These are phyloP conservation scores for Botrylloides violaceus DNA, from an alignment of 23 tunicate genomes.

Conservation along the genomic window DNA sequence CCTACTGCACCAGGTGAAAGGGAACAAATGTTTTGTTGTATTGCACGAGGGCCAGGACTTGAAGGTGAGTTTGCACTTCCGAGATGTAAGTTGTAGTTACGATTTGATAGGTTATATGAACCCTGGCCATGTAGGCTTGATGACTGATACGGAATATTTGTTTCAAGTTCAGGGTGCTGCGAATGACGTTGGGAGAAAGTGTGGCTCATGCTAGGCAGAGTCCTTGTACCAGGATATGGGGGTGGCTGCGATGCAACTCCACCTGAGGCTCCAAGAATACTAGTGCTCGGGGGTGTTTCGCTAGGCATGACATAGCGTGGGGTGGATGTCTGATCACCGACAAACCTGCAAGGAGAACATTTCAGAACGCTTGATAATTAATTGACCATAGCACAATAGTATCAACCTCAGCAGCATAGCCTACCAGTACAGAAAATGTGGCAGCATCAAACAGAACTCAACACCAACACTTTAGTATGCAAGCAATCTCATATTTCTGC, in stretches of 20 bases:
- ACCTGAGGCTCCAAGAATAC: neutral
- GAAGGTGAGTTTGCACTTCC: neutral
- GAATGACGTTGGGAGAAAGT: slow-evolving; percentile 11
- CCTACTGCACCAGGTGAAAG: neutral
- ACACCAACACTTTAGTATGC: too few species aligned
- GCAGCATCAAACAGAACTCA: too few species aligned
- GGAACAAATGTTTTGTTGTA: neutral
- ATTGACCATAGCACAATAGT: too few species aligned
- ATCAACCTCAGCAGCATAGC: too few species aligned
- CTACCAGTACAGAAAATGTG: too few species aligned
- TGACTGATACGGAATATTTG: neutral
- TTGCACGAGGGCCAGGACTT: neutral
- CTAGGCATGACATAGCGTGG: neutral
- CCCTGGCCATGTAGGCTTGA: neutral
- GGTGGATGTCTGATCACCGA: neutral
- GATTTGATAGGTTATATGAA: neutral
- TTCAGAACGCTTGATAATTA: too few species aligned
- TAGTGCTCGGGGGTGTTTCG: neutral
- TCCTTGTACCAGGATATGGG: neutral
- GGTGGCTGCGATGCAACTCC: slow-evolving; percentile 7
- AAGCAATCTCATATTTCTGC: too few species aligned
- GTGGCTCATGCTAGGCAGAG: slow-evolving; percentile 9
- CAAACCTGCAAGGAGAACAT: neutral
- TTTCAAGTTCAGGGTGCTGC: neutral
- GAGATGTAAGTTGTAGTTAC: too few species aligned